Conservation (phyloP, 92 coral and sea anemone genomes). For the Umimayanthus chanpuru region DNA sequence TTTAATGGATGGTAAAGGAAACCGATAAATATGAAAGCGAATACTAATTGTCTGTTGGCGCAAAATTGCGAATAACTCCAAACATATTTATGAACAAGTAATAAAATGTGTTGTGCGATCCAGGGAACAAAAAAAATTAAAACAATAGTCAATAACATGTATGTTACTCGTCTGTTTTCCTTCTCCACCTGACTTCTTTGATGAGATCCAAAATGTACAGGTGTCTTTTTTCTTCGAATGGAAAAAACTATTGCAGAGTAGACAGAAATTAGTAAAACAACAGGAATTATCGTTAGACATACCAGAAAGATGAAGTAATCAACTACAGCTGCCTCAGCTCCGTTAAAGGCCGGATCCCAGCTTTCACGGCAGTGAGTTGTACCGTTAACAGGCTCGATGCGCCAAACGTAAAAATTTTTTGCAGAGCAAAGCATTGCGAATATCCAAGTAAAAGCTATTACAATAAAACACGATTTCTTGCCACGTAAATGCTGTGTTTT, state of each 20-base stretch:
- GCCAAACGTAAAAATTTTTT: neutral
- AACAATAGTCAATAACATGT: constrained; percentile 5
- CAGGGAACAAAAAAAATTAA: neutral
- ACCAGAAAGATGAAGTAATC: neutral
- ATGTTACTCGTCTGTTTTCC: neutral
- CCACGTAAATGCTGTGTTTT: too few relatives aligned
- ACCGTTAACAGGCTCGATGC: neutral
- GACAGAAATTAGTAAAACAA: neutral
- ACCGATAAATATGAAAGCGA: neutral
- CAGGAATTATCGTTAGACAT: neutral
- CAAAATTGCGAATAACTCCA: neutral
- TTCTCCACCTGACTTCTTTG: neutral
- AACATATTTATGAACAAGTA: neutral
- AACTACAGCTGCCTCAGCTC: too few relatives aligned
- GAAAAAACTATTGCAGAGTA: neutral
- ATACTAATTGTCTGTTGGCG: neutral
- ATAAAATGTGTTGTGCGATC: neutral
- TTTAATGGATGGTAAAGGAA: neutral
- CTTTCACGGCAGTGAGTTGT: neutral
- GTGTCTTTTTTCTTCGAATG: neutral
- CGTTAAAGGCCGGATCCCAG: neutral
- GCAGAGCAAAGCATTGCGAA: neutral
- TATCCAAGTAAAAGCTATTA: too few relatives aligned
- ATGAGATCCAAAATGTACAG: neutral
- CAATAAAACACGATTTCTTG: too few relatives aligned